A percentile compares a stretch with the other conserved stretches of the same genome.
These are phyloP conservation scores for Morus bassanus DNA, from an alignment of 2,797 vertebrate species.

Conservation along the genomic window DNA sequence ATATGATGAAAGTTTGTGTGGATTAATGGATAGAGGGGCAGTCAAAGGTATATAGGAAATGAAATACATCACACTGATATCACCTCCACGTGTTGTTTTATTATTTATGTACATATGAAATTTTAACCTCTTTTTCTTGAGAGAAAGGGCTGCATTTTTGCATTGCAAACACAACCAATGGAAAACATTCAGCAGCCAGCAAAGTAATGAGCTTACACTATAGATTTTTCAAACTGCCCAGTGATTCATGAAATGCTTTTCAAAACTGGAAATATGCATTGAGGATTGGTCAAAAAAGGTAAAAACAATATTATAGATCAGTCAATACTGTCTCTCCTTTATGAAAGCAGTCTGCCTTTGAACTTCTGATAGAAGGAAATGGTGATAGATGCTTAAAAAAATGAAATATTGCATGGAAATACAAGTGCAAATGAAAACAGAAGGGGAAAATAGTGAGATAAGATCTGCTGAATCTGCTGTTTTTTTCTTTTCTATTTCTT, in stretches of 20 bases:
- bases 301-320: slow-evolving; percentile 58
- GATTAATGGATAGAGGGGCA: not conserved
- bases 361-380: slow-evolving; percentile 61
- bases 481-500: slow-evolving; percentile 19
- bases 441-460: slow-evolving; percentile 4
- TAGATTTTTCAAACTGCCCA: slow-evolving; percentile 67
- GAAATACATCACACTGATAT: slow-evolving; percentile 2
- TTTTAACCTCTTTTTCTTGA: slow-evolving; percentile 32
- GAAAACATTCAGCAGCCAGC: slow-evolving; percentile 35
- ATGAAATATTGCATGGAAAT: slow-evolving; percentile 61
- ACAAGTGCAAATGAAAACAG: slow-evolving; percentile 61
- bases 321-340: slow-evolving; percentile 46
- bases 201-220: slow-evolving; percentile 56
- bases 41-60: not conserved
- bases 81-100: not conserved
- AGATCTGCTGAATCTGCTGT: slow-evolving; percentile 49
- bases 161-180: slow-evolving; percentile 17
- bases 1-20: not conserved
- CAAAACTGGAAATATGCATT: slow-evolving; percentile 49
- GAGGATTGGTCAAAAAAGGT: slow-evolving; percentile 57
- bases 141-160: slow-evolving; percentile 23
- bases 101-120: slow-evolving; percentile 54
- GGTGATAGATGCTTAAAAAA: slow-evolving; percentile 59
- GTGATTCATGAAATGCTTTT: slow-evolving; percentile 68
- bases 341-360: slow-evolving; percentile 59